phyloP scores from a whole-genome alignment of 2,797 vertebrate genomes.

The Tapera naevia region DNA sequence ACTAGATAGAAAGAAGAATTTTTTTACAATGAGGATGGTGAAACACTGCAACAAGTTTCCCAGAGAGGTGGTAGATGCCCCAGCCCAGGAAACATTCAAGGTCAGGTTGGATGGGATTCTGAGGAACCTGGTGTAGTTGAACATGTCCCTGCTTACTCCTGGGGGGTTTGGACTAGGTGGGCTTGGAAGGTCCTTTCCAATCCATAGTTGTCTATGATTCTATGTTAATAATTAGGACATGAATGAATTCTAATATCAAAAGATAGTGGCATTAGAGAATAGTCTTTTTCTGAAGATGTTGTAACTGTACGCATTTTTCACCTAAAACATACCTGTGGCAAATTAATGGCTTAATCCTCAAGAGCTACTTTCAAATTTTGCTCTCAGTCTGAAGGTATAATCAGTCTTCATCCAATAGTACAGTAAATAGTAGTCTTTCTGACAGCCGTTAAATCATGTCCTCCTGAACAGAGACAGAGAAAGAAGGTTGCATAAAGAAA shows the following conservation, averaged over 20 bases:
- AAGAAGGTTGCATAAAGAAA: background rate
- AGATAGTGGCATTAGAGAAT: background rate
- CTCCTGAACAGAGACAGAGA: background rate
- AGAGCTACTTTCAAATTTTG: background rate
- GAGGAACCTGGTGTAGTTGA: background rate
- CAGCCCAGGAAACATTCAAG: background rate
- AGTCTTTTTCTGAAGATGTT: background rate
- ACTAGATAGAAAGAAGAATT: no score
- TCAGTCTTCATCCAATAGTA: background rate
- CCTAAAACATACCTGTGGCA: background rate
- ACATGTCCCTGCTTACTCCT: rapidly evolving
- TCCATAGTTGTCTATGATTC: background rate
- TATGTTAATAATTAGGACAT: background rate
- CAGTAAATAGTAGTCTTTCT: background rate
- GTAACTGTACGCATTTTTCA: background rate
- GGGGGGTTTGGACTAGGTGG: rapidly evolving
- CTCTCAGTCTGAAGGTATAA: background rate
- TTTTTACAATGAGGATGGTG: background rate
- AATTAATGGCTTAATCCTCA: background rate
- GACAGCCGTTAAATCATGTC: background rate
- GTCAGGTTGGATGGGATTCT: rapidly evolving
- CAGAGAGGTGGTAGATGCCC: rapidly evolving
- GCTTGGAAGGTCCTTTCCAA: background rate
- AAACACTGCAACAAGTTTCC: background rate
- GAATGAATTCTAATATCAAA: background rate